A percentile compares a stretch with the other conserved stretches of the same genome.
Conservation (phyloP, 2,888 invertebrate species). For the Phortica okadai region DNA sequence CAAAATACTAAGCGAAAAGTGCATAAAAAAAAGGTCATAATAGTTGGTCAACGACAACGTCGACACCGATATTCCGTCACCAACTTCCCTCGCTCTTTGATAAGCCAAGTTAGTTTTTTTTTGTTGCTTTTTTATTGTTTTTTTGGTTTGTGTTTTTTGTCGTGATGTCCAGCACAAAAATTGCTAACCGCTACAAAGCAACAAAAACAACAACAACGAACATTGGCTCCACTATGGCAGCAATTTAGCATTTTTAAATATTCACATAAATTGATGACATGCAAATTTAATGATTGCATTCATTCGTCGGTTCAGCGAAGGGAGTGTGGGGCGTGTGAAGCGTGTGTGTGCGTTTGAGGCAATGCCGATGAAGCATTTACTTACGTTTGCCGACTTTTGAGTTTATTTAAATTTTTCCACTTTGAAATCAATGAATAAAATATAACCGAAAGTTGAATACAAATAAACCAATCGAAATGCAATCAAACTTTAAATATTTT, state of each 20-base stretch:
- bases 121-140: not conserved
- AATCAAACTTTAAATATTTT: too few relatives aligned
- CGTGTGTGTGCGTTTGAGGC: not conserved
- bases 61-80: not conserved
- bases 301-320: not conserved
- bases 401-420: too few relatives aligned
- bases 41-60: slow-evolving; percentile 15
- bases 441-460: too few relatives aligned
- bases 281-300: slow-evolving; percentile 22
- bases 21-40: not conserved
- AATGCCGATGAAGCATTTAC: too few relatives aligned
- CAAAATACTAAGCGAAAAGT: slow-evolving; percentile 1
- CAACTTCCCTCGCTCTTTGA: not conserved
- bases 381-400: too few relatives aligned
- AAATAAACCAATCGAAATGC: too few relatives aligned
- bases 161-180: slow-evolving; percentile 3
- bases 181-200: slow-evolving; percentile 19
- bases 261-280: slow-evolving; percentile 61
- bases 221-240: slow-evolving; percentile 49
- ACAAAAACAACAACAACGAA: slow-evolving; percentile 5
- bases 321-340: not conserved
- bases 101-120: not conserved
- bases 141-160: not conserved
- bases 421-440: too few relatives aligned
- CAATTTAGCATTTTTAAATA: slow-evolving; percentile 66